Base-by-base conservation (phyloP, 2,888 invertebrate species). In the Caenorhabditis sp. region DNA sequence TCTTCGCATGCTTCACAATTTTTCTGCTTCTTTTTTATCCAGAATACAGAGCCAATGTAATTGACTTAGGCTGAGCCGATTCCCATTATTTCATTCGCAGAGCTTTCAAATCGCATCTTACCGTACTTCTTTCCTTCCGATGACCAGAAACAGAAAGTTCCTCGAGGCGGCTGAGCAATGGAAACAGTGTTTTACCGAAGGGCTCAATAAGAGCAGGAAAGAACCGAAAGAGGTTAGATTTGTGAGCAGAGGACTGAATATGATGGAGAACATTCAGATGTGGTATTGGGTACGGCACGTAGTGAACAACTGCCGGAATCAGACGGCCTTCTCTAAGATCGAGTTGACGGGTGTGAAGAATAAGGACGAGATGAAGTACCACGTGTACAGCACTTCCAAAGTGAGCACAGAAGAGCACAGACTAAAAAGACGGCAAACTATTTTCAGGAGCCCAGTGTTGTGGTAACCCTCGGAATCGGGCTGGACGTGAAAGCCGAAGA, bases 281-380 rank as follows among this genome's bases (percentile, higher is more conserved):
- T 72, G 72, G 72, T 72, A 62, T 13, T 62, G 72, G 62, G 35
- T 72, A 1, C 22, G 32, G 20, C 22, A 35, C 11, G 72, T 48
- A 1, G 48, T 41, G 20, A 72, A 72, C 35, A 26, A 32, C 13
- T 72, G 72, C 27, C 46, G 56, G 32, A 72, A 72, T 27, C 20
- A 72, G 50, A 72, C 72, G 9, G 9, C 22, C 4, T 72, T 72
- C 39, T 72, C 72, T 0, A 55, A 35, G 26, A 72, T 72, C 32
- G 72, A 63, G 7, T n/a, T 72, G 27, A 72, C 62, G 1, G 72
- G 72, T 22, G 61, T 72, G n/a, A 73, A 73, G 22, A 73, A 73
- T 13, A 73, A 65, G 22, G 73, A 73, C 37, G 73, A 73, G 39
- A 65, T 65, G 73, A 73, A 73, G 27, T 72, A 63, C 43, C 62